Base-by-base conservation (phyloP, 2,797 vertebrate genomes). In the Molothrus aeneus region DNA sequence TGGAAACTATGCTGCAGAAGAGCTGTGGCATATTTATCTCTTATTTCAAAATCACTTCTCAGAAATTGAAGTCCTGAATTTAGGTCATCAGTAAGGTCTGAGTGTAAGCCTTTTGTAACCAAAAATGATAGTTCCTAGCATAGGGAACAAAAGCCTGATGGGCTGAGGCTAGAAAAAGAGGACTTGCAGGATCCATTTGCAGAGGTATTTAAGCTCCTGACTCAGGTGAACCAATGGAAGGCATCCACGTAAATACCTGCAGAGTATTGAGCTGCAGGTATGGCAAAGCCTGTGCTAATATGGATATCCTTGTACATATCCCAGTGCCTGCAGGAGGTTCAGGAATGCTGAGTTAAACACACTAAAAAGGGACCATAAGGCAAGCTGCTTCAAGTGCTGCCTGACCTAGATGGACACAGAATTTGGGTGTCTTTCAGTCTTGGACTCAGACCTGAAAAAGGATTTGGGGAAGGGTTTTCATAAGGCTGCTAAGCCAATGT, bases 11-110 rank as follows among this genome's bases (percentile, higher is more conserved):
- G 50, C 66, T 95, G 57, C 38, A 65, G 38, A 47, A 42, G 79
- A 87, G n/a, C 71, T 73, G 64, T 82, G 84, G 50, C 45, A 40
- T 87, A 93, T 93, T 94, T 96, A 74, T 91, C 34, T 86, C 57
- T 4, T 92, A 78, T 85, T 92, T 96, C 74, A 85, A 78, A 80
- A 92, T 78, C 19, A 24, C n/a, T 91, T 91, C 28, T 93, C 75
- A 92, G 86, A 92, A 91, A 94, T 1, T 61, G 78, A 80, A 68
- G 78, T 82, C 65, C 61, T 88, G 38, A 89, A 80, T 94, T 89
- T 92, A 87, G 75, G 57, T 57, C 71, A 85, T 64, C 56, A 10
- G 21, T 77, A 70, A 56, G 53, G 74, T 71, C 42, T 93, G 43
- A 73, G 26, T 77, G 56, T 57, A 70, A 93, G 45, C 17, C 61